Percentiles rank a stretch among this genome's conserved stretches.
These are phyloP conservation scores for Botrylloides violaceus DNA, from an alignment of 23 tunicate genomes.

Conservation along the genomic window DNA sequence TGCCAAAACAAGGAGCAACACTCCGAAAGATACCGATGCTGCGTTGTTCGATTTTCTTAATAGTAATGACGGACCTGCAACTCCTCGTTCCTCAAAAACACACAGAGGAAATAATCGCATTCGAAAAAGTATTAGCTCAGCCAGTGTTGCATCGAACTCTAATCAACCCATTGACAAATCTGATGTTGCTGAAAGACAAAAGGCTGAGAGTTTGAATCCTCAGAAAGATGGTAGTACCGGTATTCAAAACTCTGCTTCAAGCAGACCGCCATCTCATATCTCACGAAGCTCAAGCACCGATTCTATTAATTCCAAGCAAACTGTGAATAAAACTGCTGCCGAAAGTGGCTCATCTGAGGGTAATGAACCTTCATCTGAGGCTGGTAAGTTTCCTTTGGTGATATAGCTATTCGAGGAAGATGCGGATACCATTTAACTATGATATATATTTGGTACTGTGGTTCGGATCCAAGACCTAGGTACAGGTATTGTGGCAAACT, in stretches of 20 bases:
- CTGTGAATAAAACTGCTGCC: constrained; percentile 10
- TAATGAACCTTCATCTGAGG: constrained; percentile 56
- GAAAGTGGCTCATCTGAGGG: constrained; percentile 47
- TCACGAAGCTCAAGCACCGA: constrained; percentile 83
- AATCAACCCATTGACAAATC: background rate
- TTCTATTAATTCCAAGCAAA: constrained; percentile 38
- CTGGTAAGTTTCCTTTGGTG: constrained; percentile 53
- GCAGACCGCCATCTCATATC: too few relatives aligned
- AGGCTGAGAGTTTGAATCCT: background rate
- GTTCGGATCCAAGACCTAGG: too few relatives aligned
- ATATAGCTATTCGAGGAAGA: too few relatives aligned
- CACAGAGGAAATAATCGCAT: background rate
- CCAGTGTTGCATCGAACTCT: constrained; percentile 5
- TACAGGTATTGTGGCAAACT: too few relatives aligned
- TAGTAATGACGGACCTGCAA: constrained; percentile 32
- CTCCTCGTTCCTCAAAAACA: background rate
- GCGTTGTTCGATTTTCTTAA: constrained; percentile 81
- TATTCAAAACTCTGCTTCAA: constrained; percentile 2
- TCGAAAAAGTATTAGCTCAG: constrained; percentile 1
- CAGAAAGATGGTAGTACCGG: background rate
- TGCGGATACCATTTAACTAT: too few relatives aligned
- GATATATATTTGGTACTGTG: too few relatives aligned
- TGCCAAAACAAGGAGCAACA: background rate
- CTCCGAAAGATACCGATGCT: constrained; percentile 30
- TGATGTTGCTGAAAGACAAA: background rate